Evolutionary conservation across 2,113 vertebrate genomes (phyloP), one percentile per base, ranked within the genome.

Genomic region (Mus pahari): DNA sequence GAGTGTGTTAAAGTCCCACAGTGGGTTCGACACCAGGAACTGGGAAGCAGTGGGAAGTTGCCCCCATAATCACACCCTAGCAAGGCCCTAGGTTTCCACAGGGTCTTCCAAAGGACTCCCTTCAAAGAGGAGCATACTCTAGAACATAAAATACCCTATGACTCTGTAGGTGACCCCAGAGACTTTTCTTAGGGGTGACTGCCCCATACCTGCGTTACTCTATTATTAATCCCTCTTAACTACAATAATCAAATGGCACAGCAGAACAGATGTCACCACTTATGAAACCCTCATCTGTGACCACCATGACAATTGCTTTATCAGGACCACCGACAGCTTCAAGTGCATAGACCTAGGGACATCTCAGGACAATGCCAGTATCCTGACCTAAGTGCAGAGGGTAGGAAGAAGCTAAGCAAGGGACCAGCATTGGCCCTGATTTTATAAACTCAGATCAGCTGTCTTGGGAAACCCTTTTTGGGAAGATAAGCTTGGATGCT

Each of bases 151-250:
- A 55, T 16, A 39, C 48, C 26, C 28, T 20, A 5, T 14, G 53
- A 78, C 17, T 16, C 64, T 28, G 13, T 50, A 39, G 19, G 79
- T 22, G 28, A 31, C 8, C 22, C 28, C 12, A 6, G 28, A 12
- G 58, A 10, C 58, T 74, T 39, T 17, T 3, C 42, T 7, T 7
- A 5, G 36, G 39, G 53, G 14, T 6, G 28, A 36, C 48, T 39
- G 11, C 3, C 0, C 0, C 8, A 45, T 36, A 45, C 14, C 6
- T 45, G 42, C 11, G 22, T 3, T 28, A 7, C 19, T 20, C n/a
- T 1, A 0, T 45, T 7, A 19, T 39, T 7, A 9, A 39, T 24
- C 28, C 70, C 5, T 78, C 42, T n/a, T 45, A 36, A 45, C 36
- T 6, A 39, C 8, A 45, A 26, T 26, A 50, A 53, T 6, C 6